Evolutionary conservation across 2,113 vertebrate species (phyloP).

Genomic region (Paedocypris sp.): DNA sequence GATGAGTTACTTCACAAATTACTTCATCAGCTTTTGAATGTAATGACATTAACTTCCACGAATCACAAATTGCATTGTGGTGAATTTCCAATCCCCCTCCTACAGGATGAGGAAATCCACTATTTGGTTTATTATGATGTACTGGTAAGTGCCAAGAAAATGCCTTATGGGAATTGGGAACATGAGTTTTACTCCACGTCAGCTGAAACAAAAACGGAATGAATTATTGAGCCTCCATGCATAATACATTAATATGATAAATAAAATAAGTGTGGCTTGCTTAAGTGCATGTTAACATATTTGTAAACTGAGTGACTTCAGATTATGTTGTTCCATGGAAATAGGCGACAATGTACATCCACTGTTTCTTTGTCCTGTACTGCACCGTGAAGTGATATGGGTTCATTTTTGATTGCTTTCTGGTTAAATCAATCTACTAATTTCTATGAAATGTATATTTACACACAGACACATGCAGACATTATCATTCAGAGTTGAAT

Average conservation of each 20-base stretch:
- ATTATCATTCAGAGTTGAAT: no score
- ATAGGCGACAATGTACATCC: no score
- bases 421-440: no score
- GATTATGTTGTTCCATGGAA: background rate
- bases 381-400: no score
- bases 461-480: no score
- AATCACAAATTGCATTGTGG: constrained; percentile 7
- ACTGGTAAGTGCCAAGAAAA: background rate
- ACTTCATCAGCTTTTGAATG: background rate
- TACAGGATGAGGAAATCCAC: background rate
- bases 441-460: no score
- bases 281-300: background rate
- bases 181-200: background rate
- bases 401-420: no score
- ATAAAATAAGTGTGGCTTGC: constrained; percentile 22
- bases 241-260: constrained; percentile 34
- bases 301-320: constrained; percentile 4
- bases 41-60: constrained; percentile 28
- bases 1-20: background rate
- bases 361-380: no score
- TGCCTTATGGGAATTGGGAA: background rate
- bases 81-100: background rate
- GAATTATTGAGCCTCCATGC: constrained; percentile 29
- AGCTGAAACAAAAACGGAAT: constrained; percentile 22
- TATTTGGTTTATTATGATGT: background rate